A percentile compares a stretch with the other conserved stretches of the same genome.
Evolutionary conservation across 2,113 vertebrate species (phyloP).

Genomic region (Merops nubicus): DNA sequence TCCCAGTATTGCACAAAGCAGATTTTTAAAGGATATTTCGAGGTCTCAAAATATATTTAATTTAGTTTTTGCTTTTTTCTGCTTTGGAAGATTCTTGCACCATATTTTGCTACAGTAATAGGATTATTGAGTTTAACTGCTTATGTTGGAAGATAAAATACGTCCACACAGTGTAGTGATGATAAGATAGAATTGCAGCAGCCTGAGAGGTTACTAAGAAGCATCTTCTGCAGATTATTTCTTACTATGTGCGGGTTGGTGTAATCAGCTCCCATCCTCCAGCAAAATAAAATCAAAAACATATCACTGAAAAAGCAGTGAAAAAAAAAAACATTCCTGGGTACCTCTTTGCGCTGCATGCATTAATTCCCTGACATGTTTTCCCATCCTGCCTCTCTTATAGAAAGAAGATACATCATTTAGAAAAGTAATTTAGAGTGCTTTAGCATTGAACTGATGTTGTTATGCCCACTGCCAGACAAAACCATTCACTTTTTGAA

Average conservation of each 20-base stretch:
- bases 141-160: not conserved
- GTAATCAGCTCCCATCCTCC: not conserved
- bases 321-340: not conserved
- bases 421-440: not conserved
- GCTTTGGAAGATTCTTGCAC: not conserved
- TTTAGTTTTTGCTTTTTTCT: not conserved
- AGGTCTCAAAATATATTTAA: not conserved
- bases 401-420: no score
- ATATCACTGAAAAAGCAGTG: not conserved
- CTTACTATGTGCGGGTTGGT: not conserved
- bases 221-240: not conserved
- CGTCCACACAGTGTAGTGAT: not conserved
- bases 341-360: not conserved
- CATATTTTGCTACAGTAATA: not conserved
- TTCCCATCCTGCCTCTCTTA: not conserved
- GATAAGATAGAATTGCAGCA: not conserved
- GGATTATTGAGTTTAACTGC: not conserved
- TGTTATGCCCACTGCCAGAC: rapidly evolving
- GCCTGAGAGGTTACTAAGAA: not conserved
- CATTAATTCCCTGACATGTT: not conserved
- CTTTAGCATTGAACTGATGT: not conserved
- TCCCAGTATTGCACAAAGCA: not conserved
- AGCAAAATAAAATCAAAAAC: not conserved
- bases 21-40: not conserved
- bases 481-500: not conserved